phyloP scores from a whole-genome alignment of 2,797 vertebrate species.

The Catamblyrhynchus diadema region DNA sequence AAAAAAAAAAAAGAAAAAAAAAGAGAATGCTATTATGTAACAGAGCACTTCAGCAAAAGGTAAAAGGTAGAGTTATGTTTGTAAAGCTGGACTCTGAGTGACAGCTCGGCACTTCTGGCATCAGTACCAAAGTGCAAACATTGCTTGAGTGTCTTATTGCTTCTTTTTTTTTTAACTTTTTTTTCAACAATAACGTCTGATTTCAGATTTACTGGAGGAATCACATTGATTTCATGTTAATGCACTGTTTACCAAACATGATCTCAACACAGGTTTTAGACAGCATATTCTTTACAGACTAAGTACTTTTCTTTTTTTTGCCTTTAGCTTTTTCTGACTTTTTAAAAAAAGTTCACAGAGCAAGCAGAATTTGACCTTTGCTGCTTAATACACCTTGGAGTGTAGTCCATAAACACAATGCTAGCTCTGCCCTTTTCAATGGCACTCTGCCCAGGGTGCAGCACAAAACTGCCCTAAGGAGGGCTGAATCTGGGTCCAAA shows the following conservation, averaged over 20 bases:
- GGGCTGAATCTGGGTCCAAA: neutral
- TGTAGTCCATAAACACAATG: neutral
- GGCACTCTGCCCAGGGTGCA: neutral
- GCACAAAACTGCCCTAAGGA: neutral
- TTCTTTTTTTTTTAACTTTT: neutral
- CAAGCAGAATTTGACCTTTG: neutral
- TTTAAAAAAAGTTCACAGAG: neutral
- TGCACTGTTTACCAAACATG: neutral
- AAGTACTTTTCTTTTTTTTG: neutral
- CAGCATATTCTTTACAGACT: neutral
- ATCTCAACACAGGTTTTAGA: neutral
- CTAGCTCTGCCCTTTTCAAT: conserved; percentile 1
- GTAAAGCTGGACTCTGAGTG: neutral
- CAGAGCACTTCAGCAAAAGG: neutral
- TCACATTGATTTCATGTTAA: neutral
- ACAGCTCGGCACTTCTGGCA: neutral
- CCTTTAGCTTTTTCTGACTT: neutral
- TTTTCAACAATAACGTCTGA: neutral
- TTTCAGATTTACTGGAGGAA: neutral
- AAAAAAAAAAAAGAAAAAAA: neutral
- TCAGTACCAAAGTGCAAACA: neutral
- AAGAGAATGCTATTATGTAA: neutral
- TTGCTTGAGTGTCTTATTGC: neutral
- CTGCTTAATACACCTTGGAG: neutral
- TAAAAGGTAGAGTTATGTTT: neutral